Evolutionary conservation across 2,888 invertebrate species (phyloP), one percentile per base, ranked within the genome.

Genomic region (Platerodrilus igneus): DNA sequence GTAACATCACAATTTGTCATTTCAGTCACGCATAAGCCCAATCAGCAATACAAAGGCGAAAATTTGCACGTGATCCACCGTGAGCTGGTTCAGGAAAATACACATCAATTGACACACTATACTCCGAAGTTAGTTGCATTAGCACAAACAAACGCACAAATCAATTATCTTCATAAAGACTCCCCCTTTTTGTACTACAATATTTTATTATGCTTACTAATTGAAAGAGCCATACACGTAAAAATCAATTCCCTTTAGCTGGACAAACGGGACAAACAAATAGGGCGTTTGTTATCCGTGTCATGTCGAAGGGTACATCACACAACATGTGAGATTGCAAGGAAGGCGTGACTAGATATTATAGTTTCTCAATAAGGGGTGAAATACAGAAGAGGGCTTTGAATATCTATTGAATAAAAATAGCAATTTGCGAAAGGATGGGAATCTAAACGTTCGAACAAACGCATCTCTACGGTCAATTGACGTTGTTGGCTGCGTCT

Each of bases 21-120:
- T 41, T 41, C 13, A 20, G 36, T 45, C 45, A 45, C 45, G 45
- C 41, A 35, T 25, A 16, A 38, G 38, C 55, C 51, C 54, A 67
- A 67, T 67, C 66, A 67, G 58, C n/a, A 56, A 55, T 55, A 67
- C 64, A 67, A 67, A 67, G 62, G 62, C 56, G 52, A 55, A 58
- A 65, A 66, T 67, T 67, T 66, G 64, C 65, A 63, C 64, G 63
- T 65, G 66, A 66, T 63, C 62, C 54, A 55, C 59, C 59, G 56
- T 57, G 58, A 56, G 57, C 52, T 55, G 52, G 51, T 37, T 41
- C 38, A 41, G 35, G 38, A 58, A 57, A 58, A 59, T 55, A 59
- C 56, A 55, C 56, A 50, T 47, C 39, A 44, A 48, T 43, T 46
- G 37, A 30, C 41, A 35, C 34, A 38, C 25, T n/a, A 13, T n/a